Evolutionary conservation across 2,113 vertebrate genomes (phyloP).

Genomic region (Dolichallabes microphthalmus): DNA sequence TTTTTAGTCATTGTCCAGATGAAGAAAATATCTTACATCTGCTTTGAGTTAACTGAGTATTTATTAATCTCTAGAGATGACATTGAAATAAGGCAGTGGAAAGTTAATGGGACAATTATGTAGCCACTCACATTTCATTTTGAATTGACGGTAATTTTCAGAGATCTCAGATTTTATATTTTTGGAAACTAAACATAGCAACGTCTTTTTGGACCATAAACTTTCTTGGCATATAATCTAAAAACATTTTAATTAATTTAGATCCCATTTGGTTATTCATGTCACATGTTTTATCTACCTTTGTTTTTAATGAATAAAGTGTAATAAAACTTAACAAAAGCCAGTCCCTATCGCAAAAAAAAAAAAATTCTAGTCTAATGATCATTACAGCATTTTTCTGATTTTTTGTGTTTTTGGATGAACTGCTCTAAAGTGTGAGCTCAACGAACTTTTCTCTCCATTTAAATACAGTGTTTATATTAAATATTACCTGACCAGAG

Average conservation of each 20-base stretch:
- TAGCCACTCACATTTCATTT: neutral
- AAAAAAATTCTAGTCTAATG: neutral
- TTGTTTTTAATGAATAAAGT: neutral
- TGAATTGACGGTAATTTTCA: neutral
- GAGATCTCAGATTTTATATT: neutral
- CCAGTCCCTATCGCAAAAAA: neutral
- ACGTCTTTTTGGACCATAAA: neutral
- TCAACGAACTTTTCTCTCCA: neutral
- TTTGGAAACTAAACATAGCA: neutral
- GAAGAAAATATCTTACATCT: neutral
- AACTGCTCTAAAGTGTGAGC: neutral
- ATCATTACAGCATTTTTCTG: neutral
- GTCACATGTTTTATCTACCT: neutral
- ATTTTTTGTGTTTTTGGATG: neutral
- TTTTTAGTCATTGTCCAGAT: neutral
- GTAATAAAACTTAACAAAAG: neutral
- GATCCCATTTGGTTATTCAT: neutral
- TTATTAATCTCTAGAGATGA: neutral
- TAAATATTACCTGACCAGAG: neutral
- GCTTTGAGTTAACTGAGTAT: neutral
- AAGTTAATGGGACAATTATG: neutral
- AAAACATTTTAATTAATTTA: neutral
- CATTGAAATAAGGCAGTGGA: neutral
- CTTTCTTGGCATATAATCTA: neutral
- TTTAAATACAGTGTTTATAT: neutral